Conservation (phyloP, 2,113 vertebrate genomes). For the Chionomys nivalis region DNA sequence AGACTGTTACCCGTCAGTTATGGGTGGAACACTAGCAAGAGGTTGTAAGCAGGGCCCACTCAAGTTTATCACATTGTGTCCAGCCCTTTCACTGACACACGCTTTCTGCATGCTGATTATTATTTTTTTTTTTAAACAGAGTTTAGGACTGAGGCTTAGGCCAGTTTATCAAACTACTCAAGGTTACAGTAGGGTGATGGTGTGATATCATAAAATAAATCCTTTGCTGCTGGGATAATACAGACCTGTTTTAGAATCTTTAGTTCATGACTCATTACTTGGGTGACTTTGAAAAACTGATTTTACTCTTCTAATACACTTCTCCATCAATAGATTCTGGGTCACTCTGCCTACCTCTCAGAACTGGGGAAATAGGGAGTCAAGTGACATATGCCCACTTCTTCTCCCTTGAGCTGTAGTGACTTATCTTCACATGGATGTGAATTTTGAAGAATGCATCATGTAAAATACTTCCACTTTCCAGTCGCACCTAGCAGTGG, state of each 20-base stretch:
- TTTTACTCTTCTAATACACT: constrained; percentile 34
- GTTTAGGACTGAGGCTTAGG: neutral
- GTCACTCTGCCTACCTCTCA: constrained; percentile 1
- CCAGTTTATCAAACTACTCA: constrained; percentile 1
- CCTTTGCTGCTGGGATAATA: constrained; percentile 51
- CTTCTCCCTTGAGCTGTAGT: neutral
- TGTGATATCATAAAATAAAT: constrained; percentile 29
- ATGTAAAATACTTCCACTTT: neutral
- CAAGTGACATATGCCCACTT: neutral
- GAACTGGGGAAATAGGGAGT: neutral
- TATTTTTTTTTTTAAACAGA: neutral
- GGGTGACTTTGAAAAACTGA: constrained; percentile 29
- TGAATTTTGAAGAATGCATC: neutral
- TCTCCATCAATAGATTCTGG: neutral
- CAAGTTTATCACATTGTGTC: neutral
- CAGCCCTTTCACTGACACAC: too few species aligned
- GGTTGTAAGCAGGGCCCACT: neutral
- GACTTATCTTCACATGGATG: neutral
- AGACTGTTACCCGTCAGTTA: neutral
- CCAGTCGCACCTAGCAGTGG: neutral
- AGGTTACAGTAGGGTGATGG: constrained; percentile 36
- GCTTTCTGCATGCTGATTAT: neutral
- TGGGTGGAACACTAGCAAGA: neutral
- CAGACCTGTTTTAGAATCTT: constrained; percentile 47
- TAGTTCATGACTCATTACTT: constrained; percentile 65